Conservation (phyloP, 1,140 invertebrate genomes). For the Mactra quadrangularis region DNA sequence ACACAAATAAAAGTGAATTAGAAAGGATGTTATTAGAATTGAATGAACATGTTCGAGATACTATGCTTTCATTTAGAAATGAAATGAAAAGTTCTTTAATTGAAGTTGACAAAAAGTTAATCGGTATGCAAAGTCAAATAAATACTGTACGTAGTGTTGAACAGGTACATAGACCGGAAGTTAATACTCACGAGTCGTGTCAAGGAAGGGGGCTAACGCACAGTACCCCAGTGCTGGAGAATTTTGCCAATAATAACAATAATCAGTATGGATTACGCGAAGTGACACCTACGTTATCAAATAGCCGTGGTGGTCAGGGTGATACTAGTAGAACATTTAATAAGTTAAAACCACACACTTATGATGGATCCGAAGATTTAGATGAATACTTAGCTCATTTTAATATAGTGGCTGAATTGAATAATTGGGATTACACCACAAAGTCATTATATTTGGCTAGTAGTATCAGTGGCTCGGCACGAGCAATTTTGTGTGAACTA, state of each 20-base stretch:
- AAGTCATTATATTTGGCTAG: conserved; percentile 57
- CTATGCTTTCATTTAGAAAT: no score
- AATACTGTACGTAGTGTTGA: neutral
- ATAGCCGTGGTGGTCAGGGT: neutral
- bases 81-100: no score
- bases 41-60: no score
- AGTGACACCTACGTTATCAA: neutral
- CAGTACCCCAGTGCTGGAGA: neutral
- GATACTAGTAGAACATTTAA: neutral
- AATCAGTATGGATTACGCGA: neutral
- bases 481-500: conserved; percentile 1
- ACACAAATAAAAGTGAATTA: neutral
- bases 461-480: neutral
- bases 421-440: conserved; percentile 39
- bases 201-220: neutral
- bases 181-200: neutral
- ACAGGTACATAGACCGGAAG: neutral
- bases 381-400: conserved; percentile 41
- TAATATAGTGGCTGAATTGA: conserved; percentile 50
- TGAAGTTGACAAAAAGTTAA: no score
- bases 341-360: conserved; percentile 19
- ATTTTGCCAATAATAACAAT: neutral
- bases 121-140: no score
- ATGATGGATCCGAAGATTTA: conserved; percentile 28
- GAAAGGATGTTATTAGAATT: no score